Percentiles rank a stretch among this genome's conserved stretches.
Conservation (phyloP, 2,797 vertebrate species). For the Syncerus caffer region DNA sequence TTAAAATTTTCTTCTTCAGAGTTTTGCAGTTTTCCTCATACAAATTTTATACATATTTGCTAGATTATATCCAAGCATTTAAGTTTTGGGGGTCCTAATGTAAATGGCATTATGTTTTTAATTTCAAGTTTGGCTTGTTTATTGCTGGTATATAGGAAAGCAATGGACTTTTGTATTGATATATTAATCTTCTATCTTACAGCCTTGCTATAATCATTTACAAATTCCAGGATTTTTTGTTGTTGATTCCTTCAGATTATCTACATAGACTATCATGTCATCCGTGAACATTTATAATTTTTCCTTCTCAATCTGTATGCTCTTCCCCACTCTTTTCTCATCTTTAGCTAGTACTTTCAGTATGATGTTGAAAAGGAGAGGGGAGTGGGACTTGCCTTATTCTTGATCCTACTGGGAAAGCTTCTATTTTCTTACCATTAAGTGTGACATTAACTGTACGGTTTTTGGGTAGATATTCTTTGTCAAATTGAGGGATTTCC, state of each 20-base stretch:
- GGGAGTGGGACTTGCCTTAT: background rate
- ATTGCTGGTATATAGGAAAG: background rate
- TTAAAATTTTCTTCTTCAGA: background rate
- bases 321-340: background rate
- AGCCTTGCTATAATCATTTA: background rate
- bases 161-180: background rate
- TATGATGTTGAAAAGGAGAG: background rate
- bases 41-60: background rate
- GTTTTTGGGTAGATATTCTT: background rate
- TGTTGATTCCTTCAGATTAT: background rate
- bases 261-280: background rate
- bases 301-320: background rate
- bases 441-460: background rate
- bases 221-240: background rate
- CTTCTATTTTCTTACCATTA: background rate
- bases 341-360: background rate
- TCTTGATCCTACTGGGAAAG: background rate
- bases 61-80: background rate
- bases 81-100: background rate
- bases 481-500: background rate
- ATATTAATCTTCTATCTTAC: background rate
- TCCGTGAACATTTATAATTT: background rate
- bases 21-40: background rate
- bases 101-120: background rate
- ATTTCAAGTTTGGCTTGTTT: background rate